These are phyloP conservation scores for Sepioteuthis lessoniana DNA, from an alignment of 2,888 invertebrate genomes.

Conservation along the genomic window DNA sequence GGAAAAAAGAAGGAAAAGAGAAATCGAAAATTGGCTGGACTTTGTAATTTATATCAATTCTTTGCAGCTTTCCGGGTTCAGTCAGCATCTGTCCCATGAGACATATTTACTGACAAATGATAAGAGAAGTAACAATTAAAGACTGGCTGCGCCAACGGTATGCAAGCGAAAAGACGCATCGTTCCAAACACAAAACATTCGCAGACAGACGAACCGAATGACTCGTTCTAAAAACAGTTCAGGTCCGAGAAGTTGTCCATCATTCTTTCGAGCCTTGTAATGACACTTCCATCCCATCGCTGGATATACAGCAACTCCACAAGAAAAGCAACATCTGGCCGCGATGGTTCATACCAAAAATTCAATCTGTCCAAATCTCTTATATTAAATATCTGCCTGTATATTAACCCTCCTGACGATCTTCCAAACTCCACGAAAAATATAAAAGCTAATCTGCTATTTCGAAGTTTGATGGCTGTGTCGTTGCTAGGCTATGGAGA, in stretches of 20 bases:
- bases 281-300: neutral
- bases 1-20: too few species aligned
- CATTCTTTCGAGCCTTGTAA: neutral
- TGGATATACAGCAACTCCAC: too few species aligned
- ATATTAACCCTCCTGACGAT: too few species aligned
- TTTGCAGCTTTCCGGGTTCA: neutral
- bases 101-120: constrained; percentile 1
- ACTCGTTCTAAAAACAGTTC: neutral
- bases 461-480: too few species aligned
- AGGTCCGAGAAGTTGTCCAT: neutral
- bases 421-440: too few species aligned
- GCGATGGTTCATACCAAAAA: too few species aligned
- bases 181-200: neutral
- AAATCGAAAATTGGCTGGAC: too few species aligned
- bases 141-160: neutral
- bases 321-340: too few species aligned
- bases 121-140: neutral
- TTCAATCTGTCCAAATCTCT: too few species aligned
- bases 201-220: neutral
- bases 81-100: constrained; percentile 16
- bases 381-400: too few species aligned
- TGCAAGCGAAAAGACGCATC: neutral
- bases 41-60: neutral
- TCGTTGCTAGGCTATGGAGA: too few species aligned
- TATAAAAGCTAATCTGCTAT: too few species aligned